Conservation (phyloP, 2,888 invertebrate genomes). For the Cryptocheilus praepositus region DNA sequence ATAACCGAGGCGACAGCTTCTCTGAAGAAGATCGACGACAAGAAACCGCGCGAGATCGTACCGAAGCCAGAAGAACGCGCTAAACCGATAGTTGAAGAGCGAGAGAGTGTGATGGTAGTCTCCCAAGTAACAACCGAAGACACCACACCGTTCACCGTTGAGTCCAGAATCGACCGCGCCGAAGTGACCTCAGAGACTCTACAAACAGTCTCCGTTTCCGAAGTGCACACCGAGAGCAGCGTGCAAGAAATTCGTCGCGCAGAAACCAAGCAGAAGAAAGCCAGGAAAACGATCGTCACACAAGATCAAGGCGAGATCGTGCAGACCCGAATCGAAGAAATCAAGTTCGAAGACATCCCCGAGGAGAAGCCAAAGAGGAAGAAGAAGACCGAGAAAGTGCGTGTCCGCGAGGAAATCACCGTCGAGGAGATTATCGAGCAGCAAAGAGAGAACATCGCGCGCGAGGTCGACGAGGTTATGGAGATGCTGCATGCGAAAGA, state of each 20-base stretch:
- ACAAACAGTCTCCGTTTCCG: constrained; percentile 79
- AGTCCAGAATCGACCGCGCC: constrained; percentile 62
- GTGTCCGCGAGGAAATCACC: constrained; percentile 75
- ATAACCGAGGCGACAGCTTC: constrained; percentile 80
- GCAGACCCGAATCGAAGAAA: constrained; percentile 54
- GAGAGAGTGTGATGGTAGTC: constrained; percentile 69
- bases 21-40: constrained; percentile 79
- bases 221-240: constrained; percentile 78
- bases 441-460: constrained; percentile 78
- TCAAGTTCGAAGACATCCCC: constrained; percentile 26
- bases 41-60: constrained; percentile 71
- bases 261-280: constrained; percentile 65
- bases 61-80: constrained; percentile 75
- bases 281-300: constrained; percentile 58
- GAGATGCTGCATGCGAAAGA: constrained; percentile 85
- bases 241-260: constrained; percentile 73
- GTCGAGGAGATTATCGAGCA: constrained; percentile 79
- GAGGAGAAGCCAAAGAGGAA: constrained; percentile 63
- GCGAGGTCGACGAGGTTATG: constrained; percentile 85
- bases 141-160: constrained; percentile 60
- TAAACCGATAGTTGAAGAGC: constrained; percentile 76
- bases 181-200: constrained; percentile 63
- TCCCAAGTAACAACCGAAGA: constrained; percentile 68
- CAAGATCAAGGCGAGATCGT: constrained; percentile 53
- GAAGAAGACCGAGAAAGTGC: constrained; percentile 70